Evolutionary conservation across 2,888 invertebrate genomes (phyloP).

Genomic region (Gandaritis pyraliata): DNA sequence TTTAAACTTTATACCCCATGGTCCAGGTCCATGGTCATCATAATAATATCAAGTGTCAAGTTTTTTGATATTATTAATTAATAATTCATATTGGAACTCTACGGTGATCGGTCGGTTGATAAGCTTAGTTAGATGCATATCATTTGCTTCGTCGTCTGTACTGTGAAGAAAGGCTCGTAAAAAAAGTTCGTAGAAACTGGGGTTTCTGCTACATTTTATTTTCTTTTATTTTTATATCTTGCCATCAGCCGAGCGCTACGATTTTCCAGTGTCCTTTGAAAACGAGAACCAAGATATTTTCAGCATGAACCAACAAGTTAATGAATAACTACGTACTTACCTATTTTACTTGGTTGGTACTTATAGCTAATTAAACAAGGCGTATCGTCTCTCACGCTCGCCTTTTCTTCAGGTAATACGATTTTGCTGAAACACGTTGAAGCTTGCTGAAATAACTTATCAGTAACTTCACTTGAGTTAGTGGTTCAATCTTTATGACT

Average conservation of each 20-base stretch:
- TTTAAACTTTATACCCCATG: no score
- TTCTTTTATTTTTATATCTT: constrained; percentile 1
- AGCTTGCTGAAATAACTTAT: no score
- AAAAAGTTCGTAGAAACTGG: neutral
- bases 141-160: neutral
- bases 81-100: no score
- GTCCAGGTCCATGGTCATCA: no score
- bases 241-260: neutral
- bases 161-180: neutral
- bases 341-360: neutral
- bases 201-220: constrained; percentile 1
- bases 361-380: neutral
- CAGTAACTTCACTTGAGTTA: no score
- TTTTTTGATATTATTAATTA: neutral
- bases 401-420: no score
- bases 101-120: neutral
- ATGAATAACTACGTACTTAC: constrained; percentile 1
- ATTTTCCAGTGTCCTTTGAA: constrained; percentile 3
- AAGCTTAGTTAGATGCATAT: neutral
- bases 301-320: constrained; percentile 6
- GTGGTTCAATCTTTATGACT: no score
- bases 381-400: no score
- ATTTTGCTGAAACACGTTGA: no score
- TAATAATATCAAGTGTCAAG: no score
- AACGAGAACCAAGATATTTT: constrained; percentile 4